Conservation (phyloP, 2,797 vertebrate species). For the Epinephelus awoara region DNA sequence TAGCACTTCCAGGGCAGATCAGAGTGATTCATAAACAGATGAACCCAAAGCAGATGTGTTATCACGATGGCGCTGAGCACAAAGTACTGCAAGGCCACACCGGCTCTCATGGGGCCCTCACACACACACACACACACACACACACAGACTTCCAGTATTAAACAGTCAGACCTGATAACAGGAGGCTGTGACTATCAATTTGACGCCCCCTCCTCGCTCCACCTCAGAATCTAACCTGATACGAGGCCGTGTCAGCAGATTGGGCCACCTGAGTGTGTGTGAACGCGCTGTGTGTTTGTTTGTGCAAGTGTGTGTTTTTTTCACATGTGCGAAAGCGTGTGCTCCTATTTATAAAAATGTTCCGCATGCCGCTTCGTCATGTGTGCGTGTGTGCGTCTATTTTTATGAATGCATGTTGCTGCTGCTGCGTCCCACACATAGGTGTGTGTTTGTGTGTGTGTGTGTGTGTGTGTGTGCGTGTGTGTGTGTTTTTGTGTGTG, state of each 20-base stretch:
- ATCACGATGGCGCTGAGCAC: constrained; percentile 68
- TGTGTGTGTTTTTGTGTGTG: constrained; percentile 46
- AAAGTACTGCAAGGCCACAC: constrained; percentile 75
- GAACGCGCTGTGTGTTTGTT: constrained; percentile 19
- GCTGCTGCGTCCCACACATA: constrained; percentile 37
- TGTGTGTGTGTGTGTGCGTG: constrained; percentile 36
- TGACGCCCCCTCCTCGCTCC: constrained; percentile 60
- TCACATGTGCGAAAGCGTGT: constrained; percentile 27
- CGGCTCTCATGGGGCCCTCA: constrained; percentile 58
- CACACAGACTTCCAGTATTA: constrained; percentile 66
- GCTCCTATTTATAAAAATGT: constrained; percentile 56
- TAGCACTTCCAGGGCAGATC: constrained; percentile 73
- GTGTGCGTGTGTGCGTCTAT: constrained; percentile 51
- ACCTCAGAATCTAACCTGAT: constrained; percentile 77
- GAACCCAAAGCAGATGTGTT: constrained; percentile 82
- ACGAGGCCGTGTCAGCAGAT: constrained; percentile 86
- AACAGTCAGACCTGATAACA: constrained; percentile 80
- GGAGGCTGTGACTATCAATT: constrained; percentile 76
- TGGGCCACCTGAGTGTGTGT: constrained; percentile 84
- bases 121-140: constrained; percentile 50
- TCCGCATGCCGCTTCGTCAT: constrained; percentile 37
- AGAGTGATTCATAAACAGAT: constrained; percentile 82
- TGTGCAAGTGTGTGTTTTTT: constrained; percentile 22
- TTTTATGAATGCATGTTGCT: constrained; percentile 54
- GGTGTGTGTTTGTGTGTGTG: constrained; percentile 32